Evolutionary conservation across 2,113 vertebrate species (phyloP).

Genomic region (Cricetomys ansorgei): DNA sequence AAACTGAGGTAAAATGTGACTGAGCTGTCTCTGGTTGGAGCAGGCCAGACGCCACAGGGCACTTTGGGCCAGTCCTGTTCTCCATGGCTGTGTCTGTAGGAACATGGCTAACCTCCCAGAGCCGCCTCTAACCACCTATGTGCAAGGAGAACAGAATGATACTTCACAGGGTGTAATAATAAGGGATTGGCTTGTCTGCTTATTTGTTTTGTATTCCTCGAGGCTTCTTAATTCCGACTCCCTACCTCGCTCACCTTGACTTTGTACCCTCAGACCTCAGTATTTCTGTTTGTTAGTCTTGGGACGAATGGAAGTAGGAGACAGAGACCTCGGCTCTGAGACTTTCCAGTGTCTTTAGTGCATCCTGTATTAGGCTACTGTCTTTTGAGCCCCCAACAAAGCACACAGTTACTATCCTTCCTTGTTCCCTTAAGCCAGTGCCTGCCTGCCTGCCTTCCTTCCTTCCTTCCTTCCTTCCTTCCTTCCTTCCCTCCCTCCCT

Average conservation of each 20-base stretch:
- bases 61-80: not conserved
- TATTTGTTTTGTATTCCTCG: not conserved
- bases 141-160: not conserved
- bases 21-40: too few species aligned
- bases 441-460: rapidly evolving
- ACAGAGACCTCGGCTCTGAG: too few species aligned
- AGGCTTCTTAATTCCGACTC: not conserved
- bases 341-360: not conserved
- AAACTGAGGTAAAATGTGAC: not conserved
- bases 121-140: not conserved
- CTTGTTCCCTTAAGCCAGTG: not conserved
- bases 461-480: not conserved
- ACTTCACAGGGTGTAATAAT: not conserved
- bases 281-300: not conserved
- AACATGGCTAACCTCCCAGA: not conserved
- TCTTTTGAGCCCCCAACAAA: not conserved
- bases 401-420: not conserved
- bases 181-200: not conserved
- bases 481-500: too few species aligned
- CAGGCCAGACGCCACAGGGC: not conserved
- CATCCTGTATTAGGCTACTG: not conserved
- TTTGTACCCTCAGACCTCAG: not conserved
- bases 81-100: not conserved
- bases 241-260: not conserved
- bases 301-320: not conserved